Evolutionary conservation across 2,797 vertebrate species (phyloP).

Genomic region (Lagocephalus sceleratus): DNA sequence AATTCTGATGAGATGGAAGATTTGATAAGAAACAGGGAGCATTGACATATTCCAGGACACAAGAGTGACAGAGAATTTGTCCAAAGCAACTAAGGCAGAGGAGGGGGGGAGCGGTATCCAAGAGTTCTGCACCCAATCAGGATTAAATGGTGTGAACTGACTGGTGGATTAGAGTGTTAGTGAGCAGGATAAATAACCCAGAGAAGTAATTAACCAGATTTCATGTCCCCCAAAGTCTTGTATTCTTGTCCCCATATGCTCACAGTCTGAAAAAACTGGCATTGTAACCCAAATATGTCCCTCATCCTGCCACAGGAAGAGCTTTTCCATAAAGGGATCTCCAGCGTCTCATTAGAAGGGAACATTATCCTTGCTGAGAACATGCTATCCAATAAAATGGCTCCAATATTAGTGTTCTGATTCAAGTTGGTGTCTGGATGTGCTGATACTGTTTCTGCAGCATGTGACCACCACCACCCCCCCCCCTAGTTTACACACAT

Average conservation of each 20-base stretch:
- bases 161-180: conserved; percentile 27
- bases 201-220: conserved; percentile 42
- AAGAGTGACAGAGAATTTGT: conserved; percentile 20
- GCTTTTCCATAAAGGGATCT: conserved; percentile 54
- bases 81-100: conserved; percentile 17
- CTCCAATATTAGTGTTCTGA: conserved; percentile 37
- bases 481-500: conserved; percentile 53
- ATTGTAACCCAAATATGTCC: conserved; percentile 61
- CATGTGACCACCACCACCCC: conserved; percentile 42
- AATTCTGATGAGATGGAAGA: conserved; percentile 32
- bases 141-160: conserved; percentile 39
- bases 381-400: conserved; percentile 28
- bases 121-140: conserved; percentile 37
- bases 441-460: conserved; percentile 41
- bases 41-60: conserved; percentile 53
- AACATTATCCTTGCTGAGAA: conserved; percentile 50
- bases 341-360: conserved; percentile 52
- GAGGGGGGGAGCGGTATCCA: conserved; percentile 21
- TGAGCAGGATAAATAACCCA: conserved; percentile 50
- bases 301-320: conserved; percentile 55
- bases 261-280: conserved; percentile 23
- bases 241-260: conserved; percentile 38
- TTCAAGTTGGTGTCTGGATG: conserved; percentile 44
- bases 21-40: conserved; percentile 38
- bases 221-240: conserved; percentile 46